Evolutionary conservation across 2,113 vertebrate species (phyloP).

Genomic region (Empidonax alnorum): DNA sequence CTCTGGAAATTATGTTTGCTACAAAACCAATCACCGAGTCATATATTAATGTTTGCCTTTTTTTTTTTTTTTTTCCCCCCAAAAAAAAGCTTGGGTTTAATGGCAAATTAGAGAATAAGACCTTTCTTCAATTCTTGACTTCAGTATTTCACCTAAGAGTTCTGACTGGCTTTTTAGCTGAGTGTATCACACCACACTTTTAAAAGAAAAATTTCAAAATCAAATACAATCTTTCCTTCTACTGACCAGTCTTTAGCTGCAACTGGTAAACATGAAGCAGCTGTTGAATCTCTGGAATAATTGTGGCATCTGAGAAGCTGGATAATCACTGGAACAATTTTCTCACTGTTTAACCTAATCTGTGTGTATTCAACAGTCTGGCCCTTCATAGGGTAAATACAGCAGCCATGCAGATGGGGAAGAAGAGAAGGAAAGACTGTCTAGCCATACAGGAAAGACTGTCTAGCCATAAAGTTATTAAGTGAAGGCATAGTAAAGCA

Average conservation of each 20-base stretch:
- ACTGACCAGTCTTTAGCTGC: neutral
- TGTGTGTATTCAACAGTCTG: conserved; percentile 25
- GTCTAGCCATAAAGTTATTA: neutral
- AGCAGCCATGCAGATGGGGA: neutral
- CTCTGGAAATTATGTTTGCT: neutral
- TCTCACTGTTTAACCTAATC: neutral
- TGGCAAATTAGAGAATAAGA: neutral
- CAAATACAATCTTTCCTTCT: neutral
- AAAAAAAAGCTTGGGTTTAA: neutral
- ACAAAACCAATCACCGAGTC: neutral
- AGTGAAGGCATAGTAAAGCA: neutral
- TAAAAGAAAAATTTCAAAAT: neutral
- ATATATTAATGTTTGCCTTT: neutral
- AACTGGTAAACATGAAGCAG: neutral
- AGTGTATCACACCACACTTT: neutral
- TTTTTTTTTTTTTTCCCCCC: too few species aligned
- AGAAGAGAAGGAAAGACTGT: neutral
- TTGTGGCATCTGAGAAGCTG: neutral
- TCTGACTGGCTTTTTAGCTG: neutral
- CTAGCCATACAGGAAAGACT: neutral
- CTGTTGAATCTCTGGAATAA: neutral
- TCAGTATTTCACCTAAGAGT: neutral
- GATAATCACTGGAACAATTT: conserved; percentile 1
- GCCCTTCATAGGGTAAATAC: neutral
- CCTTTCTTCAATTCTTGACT: neutral